Base-by-base conservation (phyloP, 1,140 invertebrate species). In the Drosophila nigromelanica region DNA sequence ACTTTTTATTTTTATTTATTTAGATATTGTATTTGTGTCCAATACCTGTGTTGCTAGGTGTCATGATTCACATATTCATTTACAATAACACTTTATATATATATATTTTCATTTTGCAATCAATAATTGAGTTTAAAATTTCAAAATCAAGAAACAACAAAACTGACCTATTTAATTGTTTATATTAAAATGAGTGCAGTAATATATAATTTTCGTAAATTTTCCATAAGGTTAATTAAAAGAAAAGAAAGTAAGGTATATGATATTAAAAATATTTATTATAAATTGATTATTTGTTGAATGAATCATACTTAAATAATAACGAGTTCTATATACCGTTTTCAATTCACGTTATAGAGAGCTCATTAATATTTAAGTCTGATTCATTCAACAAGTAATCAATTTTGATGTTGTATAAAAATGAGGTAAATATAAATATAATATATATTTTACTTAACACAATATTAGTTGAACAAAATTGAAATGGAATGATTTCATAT, bases 101-200 rank as follows among this genome's bases (percentile, higher is more conserved):
- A 5, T 27, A 27, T 27, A 35, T 27, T 35, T 35, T 5, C 18
- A 5, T 56, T 58, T 35, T 67, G 48, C 63, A 73, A 15, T 60
- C 7, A 42, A 59, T 43, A 58, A 63, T 69, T 62, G 21, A 73
- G 52, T 64, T 45, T 78, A 69, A 51, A 54, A 37, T 42, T 61
- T 51, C 18, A 43, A 39, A 51, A 50, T 33, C 14, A 59, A 30
- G 14, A 24, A 54, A 45, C 43, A 45, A 67, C 30, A 47, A 30
- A 62, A 73, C 63, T 73, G 74, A 76, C 74, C 74, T 73, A 76
- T 66, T 66, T 66, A 50, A 64, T 12, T 27, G 56, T 55, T 64
- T 30, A 64, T 50, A 64, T 45, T 39, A 21, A 35, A 58, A 14
- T 35, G 10, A 18, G 21, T 21, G 18, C 37, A 24, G 12, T 39